These are phyloP conservation scores for Leptatherina wallacei DNA, from an alignment of 2,797 vertebrate species.

Conservation along the genomic window DNA sequence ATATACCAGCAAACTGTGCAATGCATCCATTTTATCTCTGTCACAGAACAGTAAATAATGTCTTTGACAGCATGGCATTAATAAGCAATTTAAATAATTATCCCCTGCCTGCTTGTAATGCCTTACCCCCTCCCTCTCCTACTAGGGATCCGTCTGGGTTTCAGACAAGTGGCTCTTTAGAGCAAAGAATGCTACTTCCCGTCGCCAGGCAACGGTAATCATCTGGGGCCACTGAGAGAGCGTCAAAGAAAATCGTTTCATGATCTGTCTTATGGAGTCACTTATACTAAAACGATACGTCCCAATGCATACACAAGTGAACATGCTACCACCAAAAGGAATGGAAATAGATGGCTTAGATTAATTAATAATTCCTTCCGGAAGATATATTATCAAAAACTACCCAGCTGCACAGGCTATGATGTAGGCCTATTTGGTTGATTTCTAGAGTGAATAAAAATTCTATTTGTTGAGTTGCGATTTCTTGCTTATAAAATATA, in stretches of 20 bases:
- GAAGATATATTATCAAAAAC: too few species aligned
- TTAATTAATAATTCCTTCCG: too few species aligned
- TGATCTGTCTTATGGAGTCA: not conserved
- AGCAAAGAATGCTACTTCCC: constrained; percentile 48
- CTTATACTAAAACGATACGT: not conserved
- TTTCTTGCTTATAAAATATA: too few species aligned
- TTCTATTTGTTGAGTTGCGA: too few species aligned
- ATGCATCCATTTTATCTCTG: constrained; percentile 22
- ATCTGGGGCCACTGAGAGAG: constrained; percentile 2
- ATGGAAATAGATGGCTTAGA: too few species aligned
- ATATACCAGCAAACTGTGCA: constrained; percentile 2
- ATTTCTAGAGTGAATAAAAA: too few species aligned
- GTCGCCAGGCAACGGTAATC: constrained; percentile 70
- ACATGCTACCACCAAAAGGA: too few species aligned
- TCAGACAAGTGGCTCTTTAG: constrained; percentile 72
- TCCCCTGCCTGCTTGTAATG: constrained; percentile 35
- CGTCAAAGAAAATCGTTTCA: constrained; percentile 12
- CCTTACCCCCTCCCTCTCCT: constrained; percentile 23
- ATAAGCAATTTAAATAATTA: constrained; percentile 45
- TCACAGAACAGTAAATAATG: constrained; percentile 17
- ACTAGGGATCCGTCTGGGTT: constrained; percentile 50
- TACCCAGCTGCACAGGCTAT: too few species aligned
- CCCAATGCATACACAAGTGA: too few species aligned
- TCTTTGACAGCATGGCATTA: constrained; percentile 32
- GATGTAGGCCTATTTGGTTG: too few species aligned